Evolutionary conservation across 2,797 vertebrate species (phyloP).

Genomic region (Pristis pectinata): DNA sequence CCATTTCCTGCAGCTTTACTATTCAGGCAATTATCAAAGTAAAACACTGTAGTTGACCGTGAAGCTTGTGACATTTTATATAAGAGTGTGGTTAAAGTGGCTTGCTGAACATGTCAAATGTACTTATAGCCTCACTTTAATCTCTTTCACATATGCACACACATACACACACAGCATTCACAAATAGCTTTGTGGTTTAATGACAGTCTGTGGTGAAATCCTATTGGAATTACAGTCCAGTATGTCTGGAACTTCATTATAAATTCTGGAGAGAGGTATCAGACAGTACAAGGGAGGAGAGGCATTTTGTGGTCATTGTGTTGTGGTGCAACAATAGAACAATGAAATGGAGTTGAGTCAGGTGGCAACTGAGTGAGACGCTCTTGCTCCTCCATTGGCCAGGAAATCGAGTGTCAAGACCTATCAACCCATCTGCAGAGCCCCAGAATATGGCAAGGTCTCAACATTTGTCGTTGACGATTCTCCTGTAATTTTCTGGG

Average conservation of each 20-base stretch:
- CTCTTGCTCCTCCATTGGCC: no score
- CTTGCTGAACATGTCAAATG: conserved; percentile 5
- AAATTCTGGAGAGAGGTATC: neutral
- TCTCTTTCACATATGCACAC: neutral
- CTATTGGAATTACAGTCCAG: neutral
- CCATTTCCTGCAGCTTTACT: neutral
- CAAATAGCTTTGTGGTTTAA: neutral
- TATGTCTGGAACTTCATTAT: neutral
- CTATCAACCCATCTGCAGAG: no score
- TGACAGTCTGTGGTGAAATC: neutral
- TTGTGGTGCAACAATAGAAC: neutral
- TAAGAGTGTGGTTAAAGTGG: neutral
- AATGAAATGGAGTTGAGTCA: no score
- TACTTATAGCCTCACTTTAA: neutral
- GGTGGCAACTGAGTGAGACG: no score
- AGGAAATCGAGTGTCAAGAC: no score
- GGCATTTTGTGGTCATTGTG: neutral
- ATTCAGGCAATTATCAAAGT: neutral
- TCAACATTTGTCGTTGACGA: no score
- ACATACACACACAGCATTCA: neutral
- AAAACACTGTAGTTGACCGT: conserved; percentile 11
- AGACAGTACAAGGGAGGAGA: no score
- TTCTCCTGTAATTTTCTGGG: no score
- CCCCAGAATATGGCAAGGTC: no score
- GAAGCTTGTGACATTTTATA: neutral